These are phyloP conservation scores for Lepidothrix coronata DNA, from an alignment of 2,113 vertebrate species.

Conservation along the genomic window DNA sequence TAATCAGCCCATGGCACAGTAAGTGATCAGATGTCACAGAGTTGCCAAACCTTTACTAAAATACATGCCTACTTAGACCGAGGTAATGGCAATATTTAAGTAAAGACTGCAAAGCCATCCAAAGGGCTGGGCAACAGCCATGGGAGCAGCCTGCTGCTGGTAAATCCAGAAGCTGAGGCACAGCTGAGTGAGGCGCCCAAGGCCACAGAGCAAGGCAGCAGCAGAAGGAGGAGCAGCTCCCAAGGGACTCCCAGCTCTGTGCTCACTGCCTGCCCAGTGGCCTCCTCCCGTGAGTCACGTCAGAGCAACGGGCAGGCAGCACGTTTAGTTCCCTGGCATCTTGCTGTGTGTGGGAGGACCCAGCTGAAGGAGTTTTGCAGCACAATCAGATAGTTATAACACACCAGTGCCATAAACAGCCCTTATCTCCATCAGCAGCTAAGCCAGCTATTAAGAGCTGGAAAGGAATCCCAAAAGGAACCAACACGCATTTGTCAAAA, in stretches of 20 bases:
- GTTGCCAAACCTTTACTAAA: neutral
- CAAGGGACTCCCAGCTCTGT: neutral
- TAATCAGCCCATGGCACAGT: neutral
- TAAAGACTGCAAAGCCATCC: neutral
- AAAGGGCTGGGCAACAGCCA: neutral
- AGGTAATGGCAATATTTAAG: neutral
- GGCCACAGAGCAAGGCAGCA: neutral
- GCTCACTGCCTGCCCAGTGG: neutral
- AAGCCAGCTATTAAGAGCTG: neutral
- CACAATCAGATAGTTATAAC: neutral
- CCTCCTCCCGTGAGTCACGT: neutral
- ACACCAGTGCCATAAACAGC: neutral
- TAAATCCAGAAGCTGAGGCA: neutral
- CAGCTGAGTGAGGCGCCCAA: neutral
- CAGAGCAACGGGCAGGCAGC: neutral
- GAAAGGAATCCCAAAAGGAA: constrained; percentile 9
- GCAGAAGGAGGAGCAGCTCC: neutral
- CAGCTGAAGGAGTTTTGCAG: neutral
- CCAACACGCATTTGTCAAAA: neutral
- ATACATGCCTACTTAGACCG: neutral
- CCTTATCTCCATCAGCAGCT: neutral
- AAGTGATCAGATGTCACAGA: fast-evolving
- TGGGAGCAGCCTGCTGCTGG: neutral
- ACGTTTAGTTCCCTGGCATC: neutral
- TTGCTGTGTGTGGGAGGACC: neutral